phyloP scores from a whole-genome alignment of 2,113 vertebrate genomes.

The Narcine bancroftii region DNA sequence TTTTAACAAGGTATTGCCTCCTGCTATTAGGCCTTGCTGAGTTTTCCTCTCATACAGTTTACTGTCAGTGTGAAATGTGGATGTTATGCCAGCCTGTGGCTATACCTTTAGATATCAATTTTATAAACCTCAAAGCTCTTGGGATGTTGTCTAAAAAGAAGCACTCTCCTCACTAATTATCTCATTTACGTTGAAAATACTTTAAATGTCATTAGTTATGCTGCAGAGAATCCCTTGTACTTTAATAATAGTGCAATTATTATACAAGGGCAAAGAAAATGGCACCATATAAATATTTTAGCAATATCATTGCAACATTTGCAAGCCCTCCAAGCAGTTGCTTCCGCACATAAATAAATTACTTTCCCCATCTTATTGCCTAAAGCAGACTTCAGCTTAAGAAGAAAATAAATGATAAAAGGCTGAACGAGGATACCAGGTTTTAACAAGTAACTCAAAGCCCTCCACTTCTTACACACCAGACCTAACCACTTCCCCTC shows the following conservation, averaged over 20 bases:
- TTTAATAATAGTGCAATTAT: not conserved
- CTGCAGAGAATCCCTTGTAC: not conserved
- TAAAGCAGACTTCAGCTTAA: slow-evolving; percentile 23
- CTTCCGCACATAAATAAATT: slow-evolving; percentile 32
- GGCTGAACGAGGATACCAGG: not conserved
- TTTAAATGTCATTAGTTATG: slow-evolving; percentile 19
- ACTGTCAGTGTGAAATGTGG: slow-evolving; percentile 31
- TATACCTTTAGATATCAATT: slow-evolving; percentile 31
- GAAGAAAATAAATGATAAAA: not conserved
- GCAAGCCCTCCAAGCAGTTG: not conserved
- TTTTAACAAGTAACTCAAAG: no score
- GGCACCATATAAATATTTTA: slow-evolving; percentile 2
- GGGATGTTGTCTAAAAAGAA: slow-evolving; percentile 22
- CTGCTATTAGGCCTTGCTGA: not conserved
- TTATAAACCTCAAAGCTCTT: slow-evolving; percentile 17
- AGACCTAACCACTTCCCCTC: no score
- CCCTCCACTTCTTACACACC: no score
- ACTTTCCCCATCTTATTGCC: slow-evolving; percentile 14
- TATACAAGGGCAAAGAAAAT: not conserved
- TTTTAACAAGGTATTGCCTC: slow-evolving; percentile 17
- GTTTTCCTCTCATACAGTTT: not conserved
- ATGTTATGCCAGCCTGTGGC: slow-evolving; percentile 27
- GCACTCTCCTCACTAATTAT: not conserved
- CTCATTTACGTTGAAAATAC: slow-evolving; percentile 13
- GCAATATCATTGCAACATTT: not conserved